A percentile compares a stretch with the other conserved stretches of the same genome.
phyloP scores from a whole-genome alignment of 2,888 invertebrate genomes.

The Amphimallon solstitiale region DNA sequence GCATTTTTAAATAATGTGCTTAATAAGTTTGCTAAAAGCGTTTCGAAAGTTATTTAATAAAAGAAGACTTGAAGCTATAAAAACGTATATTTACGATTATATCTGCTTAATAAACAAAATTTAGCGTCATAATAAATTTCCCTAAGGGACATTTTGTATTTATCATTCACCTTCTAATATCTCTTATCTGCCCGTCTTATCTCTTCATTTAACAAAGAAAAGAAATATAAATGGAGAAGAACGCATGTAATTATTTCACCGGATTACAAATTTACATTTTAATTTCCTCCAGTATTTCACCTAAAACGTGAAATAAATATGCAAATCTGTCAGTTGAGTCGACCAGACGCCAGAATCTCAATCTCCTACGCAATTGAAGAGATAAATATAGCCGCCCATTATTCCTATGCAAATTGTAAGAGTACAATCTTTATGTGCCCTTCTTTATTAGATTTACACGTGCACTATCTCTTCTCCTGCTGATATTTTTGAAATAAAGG shows the following conservation, averaged over 20 bases:
- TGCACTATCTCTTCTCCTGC: no score
- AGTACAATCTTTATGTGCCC: neutral
- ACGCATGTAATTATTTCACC: slow-evolving; percentile 7
- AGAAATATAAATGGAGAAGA: neutral
- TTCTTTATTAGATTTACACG: neutral
- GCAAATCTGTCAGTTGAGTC: slow-evolving; percentile 26
- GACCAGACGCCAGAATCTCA: neutral
- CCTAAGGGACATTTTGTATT: neutral
- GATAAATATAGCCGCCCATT: slow-evolving; percentile 8
- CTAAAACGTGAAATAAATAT: slow-evolving; percentile 15
- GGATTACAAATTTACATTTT: slow-evolving; percentile 34
- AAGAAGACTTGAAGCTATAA: no score
- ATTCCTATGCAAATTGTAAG: slow-evolving; percentile 10
- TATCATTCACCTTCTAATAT: neutral
- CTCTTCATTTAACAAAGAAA: slow-evolving; percentile 7
- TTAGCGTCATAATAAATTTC: slow-evolving; percentile 7
- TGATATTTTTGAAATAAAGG: no score
- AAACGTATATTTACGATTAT: neutral
- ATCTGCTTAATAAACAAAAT: slow-evolving; percentile 5
- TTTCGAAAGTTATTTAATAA: no score
- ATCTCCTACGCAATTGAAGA: slow-evolving; percentile 28
- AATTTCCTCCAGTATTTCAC: slow-evolving; percentile 16
- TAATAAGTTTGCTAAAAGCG: no score
- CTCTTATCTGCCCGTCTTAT: neutral
- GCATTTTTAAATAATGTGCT: no score